A percentile compares a stretch with the other conserved stretches of the same genome.
These are phyloP conservation scores for Jordanella pulchra DNA, from an alignment of 2,797 vertebrate genomes.

Conservation along the genomic window DNA sequence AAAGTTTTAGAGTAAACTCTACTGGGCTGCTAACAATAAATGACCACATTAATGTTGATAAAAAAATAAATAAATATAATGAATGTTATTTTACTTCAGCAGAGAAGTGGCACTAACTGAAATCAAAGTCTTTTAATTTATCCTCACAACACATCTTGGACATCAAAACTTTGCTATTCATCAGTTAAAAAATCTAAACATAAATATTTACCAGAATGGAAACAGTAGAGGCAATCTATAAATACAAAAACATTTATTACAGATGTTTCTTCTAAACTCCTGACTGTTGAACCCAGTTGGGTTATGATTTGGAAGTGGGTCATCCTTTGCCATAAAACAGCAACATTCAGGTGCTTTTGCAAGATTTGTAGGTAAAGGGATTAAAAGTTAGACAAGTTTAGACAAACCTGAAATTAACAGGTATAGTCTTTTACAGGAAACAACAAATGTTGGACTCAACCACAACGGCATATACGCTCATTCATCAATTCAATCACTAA, in stretches of 20 bases:
- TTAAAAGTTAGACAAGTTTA: too few species aligned
- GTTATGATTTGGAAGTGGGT: not conserved
- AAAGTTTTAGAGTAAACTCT: too few species aligned
- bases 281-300: not conserved
- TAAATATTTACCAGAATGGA: not conserved
- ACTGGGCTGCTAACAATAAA: too few species aligned
- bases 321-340: not conserved
- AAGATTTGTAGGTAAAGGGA: not conserved
- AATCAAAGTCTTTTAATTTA: too few species aligned
- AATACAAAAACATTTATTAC: not conserved
- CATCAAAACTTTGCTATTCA: too few species aligned
- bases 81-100: too few species aligned
- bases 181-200: not conserved
- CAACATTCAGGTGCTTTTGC: too few species aligned
- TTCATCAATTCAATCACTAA: not conserved
- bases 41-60: too few species aligned
- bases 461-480: not conserved
- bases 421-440: not conserved
- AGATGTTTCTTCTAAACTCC: not conserved
- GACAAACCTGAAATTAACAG: not conserved
- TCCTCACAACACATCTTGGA: too few species aligned
- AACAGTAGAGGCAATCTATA: too few species aligned
- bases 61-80: too few species aligned
- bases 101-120: too few species aligned
- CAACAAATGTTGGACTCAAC: not conserved